Base-by-base conservation (phyloP, 2,797 vertebrate genomes). In the Enteromius argenteus region DNA sequence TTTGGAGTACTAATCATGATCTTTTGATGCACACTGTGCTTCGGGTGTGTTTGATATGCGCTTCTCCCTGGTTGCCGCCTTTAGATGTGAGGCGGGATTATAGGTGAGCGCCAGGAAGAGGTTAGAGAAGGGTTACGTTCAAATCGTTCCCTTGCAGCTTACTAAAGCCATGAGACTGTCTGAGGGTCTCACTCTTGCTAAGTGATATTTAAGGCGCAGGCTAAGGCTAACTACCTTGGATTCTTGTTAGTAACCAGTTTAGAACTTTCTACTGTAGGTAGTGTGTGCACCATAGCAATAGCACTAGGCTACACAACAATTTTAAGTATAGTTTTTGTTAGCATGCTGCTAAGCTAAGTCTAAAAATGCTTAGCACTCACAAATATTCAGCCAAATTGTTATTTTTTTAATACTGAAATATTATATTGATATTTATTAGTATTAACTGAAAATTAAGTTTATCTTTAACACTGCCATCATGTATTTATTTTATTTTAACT, bases 101-200 rank as follows among this genome's bases (percentile, higher is more conserved):
- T 80, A 73, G 75, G 78, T 68, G 68, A 17, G 46, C 15, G 64
- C 66, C 14, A 80, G 56, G 35, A 83, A 72, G 35, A 76, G 84
- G 87, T 84, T 86, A 68, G 56, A 84, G n/a, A 32, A 49, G 79
- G 83, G 68, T 82, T 79, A 60, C 8, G 15, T 46, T 62, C 15
- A 49, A 62, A 62, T 64, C 27, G 11, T 15, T 14, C 2, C 10
- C 32, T 56, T 42, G 44, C 30, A 49, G 35, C 84, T 83, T 27
- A 69, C 64, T 60, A 15, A 76, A 84, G 27, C 53, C 58, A 15
- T 30, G 21, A 77, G 67, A 53, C 60, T 19, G 19, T 27, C 23
- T 39, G 11, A n/a, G 39, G 46, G 39, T 86, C 30, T 77, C 80
- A 17, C 39, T 62, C 53, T 21, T 53, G 13, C 64, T 69, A 39